These are phyloP conservation scores for Micrastur ruficollis DNA, from an alignment of 2,797 vertebrate species.

Conservation along the genomic window DNA sequence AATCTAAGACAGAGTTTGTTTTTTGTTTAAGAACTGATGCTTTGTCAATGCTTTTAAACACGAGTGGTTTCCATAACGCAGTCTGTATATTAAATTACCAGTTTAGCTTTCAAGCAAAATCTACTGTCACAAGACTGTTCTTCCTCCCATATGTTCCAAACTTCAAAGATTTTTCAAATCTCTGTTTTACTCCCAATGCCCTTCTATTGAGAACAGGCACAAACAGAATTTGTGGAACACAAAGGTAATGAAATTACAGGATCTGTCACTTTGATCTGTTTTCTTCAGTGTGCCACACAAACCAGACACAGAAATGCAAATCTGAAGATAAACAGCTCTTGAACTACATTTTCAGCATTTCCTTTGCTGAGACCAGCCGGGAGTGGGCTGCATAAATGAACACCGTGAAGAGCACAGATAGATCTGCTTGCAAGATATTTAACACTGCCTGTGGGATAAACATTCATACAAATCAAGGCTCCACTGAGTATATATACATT, in stretches of 20 bases:
- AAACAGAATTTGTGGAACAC: neutral
- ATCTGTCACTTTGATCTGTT: conserved; percentile 22
- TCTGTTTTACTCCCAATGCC: neutral
- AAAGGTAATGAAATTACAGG: conserved; percentile 42
- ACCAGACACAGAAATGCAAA: conserved; percentile 8
- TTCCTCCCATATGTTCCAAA: conserved; percentile 11
- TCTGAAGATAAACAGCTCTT: conserved; percentile 11
- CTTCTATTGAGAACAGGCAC: conserved; percentile 26
- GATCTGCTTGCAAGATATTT: neutral
- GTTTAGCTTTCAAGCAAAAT: neutral
- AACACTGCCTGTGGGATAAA: conserved; percentile 25
- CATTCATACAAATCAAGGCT: neutral
- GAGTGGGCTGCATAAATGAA: neutral
- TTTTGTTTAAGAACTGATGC: neutral
- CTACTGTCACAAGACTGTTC: neutral
- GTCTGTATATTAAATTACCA: neutral
- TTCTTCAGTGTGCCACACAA: neutral
- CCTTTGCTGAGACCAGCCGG: neutral
- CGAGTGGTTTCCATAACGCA: neutral
- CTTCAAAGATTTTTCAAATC: conserved; percentile 35
- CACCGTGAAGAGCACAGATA: neutral
- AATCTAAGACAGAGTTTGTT: neutral
- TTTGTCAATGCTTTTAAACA: neutral
- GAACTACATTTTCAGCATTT: neutral
- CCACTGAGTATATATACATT: neutral